Evolutionary conservation across 1,140 invertebrate species (phyloP), one percentile per base, ranked within the genome.

Genomic region (Octopus sinensis): DNA sequence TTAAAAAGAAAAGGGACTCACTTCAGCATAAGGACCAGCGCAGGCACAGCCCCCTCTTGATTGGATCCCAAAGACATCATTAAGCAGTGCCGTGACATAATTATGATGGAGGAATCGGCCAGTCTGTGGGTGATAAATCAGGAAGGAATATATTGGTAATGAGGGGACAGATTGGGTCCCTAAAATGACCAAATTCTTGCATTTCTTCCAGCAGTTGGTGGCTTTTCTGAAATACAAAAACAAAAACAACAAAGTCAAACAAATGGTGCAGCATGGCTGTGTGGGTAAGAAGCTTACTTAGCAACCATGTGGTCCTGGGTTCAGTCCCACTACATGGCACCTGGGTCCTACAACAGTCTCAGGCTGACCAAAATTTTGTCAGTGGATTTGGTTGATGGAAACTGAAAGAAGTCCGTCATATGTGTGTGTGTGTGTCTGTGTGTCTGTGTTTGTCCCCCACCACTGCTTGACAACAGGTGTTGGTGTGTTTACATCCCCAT

Each of bases 11-110:
- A 43, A 43, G 30, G 30, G 30, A 4, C 85, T 83, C 79, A 89
- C 88, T 88, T 87, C 83, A 53, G 95, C 95, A 88, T 97, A 97
- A 79, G 95, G 94, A 75, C 95, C 94, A 68, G 95, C 94, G 91
- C 95, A 96, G 1, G 94, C 94, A 91, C 95, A 96, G 2, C 96
- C 96, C 9, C 95, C 95, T 85, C 96, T 92, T 0, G 95, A 94
- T 90, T 97, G 96, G 71, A 98, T 96, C 0, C 96, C 96, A 88
- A 96, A 97, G 10, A 98, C 93, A 88, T 98, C 96, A 86, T 97
- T 98, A 5, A 98, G 92, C 1, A 97, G 92, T 4, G 95, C 94
- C 85, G 94, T 95, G 0, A 97, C 93, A 90, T 96, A 97, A 90
- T 97, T 97, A 87, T 97, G 95, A 90, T 98, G 96, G 0, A 97